Evolutionary conservation across 2,113 vertebrate species (phyloP).

Genomic region (Rhea americana): DNA sequence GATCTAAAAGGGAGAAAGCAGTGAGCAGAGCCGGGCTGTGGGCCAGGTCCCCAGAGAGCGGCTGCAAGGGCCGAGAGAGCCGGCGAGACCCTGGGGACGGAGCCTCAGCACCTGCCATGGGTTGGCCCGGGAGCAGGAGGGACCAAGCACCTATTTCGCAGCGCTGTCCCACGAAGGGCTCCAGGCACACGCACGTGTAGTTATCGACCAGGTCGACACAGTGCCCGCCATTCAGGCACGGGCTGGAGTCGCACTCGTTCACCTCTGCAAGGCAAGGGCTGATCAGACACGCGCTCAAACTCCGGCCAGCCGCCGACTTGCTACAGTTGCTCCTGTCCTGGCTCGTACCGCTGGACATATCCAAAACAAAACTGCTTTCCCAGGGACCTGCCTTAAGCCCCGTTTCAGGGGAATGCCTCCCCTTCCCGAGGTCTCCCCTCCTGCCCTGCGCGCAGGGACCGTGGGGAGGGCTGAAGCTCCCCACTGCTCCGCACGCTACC

Average conservation of each 20-base stretch:
- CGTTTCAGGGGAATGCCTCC: not conserved
- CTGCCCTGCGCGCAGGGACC: not conserved
- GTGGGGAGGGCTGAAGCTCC: not conserved
- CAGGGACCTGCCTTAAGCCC: not conserved
- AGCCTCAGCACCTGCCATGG: rapidly evolving
- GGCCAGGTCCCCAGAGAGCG: not conserved
- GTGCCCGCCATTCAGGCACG: constrained; percentile 87
- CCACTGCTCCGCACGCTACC: no score
- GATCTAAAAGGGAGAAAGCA: constrained; percentile 7
- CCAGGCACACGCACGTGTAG: constrained; percentile 85
- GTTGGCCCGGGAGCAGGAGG: not conserved
- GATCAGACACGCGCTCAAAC: rapidly evolving
- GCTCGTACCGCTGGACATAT: not conserved
- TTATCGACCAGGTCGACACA: constrained; percentile 82
- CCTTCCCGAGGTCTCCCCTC: no score
- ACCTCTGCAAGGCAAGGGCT: constrained; percentile 76
- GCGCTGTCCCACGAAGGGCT: constrained; percentile 81
- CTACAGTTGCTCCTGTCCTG: not conserved
- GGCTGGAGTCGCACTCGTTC: constrained; percentile 85
- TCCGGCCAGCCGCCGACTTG: not conserved
- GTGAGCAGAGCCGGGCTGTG: not conserved
- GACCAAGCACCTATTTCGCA: constrained; percentile 88
- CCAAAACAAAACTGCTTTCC: not conserved
- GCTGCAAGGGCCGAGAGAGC: not conserved
- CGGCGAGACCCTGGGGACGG: not conserved